Conservation (phyloP, 2,888 invertebrate genomes). For the Nomada flava region DNA sequence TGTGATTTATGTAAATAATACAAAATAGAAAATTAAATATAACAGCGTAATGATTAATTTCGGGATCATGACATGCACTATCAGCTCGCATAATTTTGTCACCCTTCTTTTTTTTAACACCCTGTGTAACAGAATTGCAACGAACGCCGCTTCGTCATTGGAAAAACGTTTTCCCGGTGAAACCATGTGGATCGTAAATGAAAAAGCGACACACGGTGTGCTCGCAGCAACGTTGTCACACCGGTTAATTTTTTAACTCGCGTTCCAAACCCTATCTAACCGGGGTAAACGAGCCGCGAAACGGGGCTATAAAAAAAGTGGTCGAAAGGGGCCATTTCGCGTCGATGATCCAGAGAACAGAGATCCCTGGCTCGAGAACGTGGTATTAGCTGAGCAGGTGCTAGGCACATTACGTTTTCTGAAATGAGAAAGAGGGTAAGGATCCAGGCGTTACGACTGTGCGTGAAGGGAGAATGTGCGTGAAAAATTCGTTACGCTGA, state of each 20-base stretch:
- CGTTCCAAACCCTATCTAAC: neutral
- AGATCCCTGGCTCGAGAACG: neutral
- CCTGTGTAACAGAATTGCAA: neutral
- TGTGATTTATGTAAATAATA: too few species aligned
- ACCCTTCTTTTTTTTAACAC: too few species aligned
- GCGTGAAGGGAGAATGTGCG: slow-evolving; percentile 33
- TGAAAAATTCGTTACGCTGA: slow-evolving; percentile 7
- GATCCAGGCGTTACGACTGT: neutral
- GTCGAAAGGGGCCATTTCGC: slow-evolving; percentile 27
- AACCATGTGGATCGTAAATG: slow-evolving; percentile 36
- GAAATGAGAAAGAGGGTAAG: slow-evolving; percentile 56
- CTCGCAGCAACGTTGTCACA: slow-evolving; percentile 26
- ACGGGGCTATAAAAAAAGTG: slow-evolving; percentile 41
- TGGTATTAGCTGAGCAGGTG: slow-evolving; percentile 44
- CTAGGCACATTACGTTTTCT: slow-evolving; percentile 54
- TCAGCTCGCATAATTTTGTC: too few species aligned
- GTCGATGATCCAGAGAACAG: slow-evolving; percentile 17
- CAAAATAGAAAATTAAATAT: too few species aligned
- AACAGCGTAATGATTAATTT: too few species aligned
- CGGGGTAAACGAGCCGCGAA: slow-evolving; percentile 34
- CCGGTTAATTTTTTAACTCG: slow-evolving; percentile 57
- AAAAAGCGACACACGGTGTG: neutral
- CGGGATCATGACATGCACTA: too few species aligned
- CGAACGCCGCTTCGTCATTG: neutral
- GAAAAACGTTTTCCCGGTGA: slow-evolving; percentile 1